Percentiles rank a stretch among this genome's conserved stretches.
These are phyloP conservation scores for Drosophila suzukii DNA, from an alignment of 1,140 invertebrate species.

Conservation along the genomic window DNA sequence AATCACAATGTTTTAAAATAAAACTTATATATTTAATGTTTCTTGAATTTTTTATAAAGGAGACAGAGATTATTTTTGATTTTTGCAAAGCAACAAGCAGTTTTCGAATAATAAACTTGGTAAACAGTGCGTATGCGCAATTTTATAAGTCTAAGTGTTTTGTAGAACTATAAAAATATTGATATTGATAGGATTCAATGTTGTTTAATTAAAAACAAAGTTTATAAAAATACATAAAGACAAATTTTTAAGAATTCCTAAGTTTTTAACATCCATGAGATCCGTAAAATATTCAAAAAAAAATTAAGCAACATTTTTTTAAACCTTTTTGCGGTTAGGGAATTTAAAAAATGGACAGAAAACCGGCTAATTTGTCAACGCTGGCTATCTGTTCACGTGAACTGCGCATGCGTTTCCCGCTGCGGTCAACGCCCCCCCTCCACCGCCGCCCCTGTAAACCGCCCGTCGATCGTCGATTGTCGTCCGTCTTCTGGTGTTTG, in stretches of 20 bases:
- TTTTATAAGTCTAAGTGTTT: neutral
- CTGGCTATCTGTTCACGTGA: slow-evolving; percentile 62
- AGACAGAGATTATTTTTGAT: neutral
- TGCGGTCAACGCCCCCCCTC: slow-evolving; percentile 2
- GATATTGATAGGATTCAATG: neutral
- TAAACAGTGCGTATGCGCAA: slow-evolving; percentile 6
- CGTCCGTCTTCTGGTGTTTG: slow-evolving; percentile 36
- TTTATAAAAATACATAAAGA: neutral
- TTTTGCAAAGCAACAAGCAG: neutral
- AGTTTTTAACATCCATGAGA: too few relatives aligned
- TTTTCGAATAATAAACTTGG: neutral
- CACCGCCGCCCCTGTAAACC: neutral
- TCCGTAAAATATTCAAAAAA: too few relatives aligned
- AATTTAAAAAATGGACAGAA: neutral
- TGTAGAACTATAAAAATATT: too few relatives aligned
- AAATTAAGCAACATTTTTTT: too few relatives aligned
- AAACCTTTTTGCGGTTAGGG: too few relatives aligned
- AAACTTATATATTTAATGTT: too few relatives aligned
- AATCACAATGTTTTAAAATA: neutral
- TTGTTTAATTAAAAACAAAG: neutral
- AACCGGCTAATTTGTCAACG: slow-evolving; percentile 6
- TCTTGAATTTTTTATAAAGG: too few relatives aligned
- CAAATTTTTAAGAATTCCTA: too few relatives aligned
- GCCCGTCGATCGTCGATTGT: neutral
- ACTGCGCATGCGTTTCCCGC: slow-evolving; percentile 59